A percentile compares a stretch with the other conserved stretches of the same genome.
phyloP scores from a whole-genome alignment of 2,888 invertebrate species.

The Gandaritis pyraliata region DNA sequence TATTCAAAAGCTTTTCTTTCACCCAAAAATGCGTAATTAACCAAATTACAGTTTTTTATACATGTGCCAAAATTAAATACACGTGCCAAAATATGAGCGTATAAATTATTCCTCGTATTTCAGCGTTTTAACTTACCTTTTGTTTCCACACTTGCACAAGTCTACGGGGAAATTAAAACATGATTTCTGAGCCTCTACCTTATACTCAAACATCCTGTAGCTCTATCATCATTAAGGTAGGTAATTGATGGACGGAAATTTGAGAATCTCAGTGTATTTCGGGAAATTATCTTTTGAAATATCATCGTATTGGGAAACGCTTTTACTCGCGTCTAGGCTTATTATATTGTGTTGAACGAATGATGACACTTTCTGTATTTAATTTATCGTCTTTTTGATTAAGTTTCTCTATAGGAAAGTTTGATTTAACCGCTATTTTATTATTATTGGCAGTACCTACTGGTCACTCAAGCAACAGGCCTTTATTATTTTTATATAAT shows the following conservation, averaged over 20 bases:
- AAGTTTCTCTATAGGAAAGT: conserved; percentile 1
- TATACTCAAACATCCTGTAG: conserved; percentile 37
- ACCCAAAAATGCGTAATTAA: no score
- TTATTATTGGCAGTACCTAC: no score
- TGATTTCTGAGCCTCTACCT: conserved; percentile 33
- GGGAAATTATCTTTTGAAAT: conserved; percentile 32
- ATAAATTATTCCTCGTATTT: neutral
- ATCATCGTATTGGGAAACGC: conserved; percentile 25
- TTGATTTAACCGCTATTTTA: neutral
- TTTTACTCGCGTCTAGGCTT: conserved; percentile 28
- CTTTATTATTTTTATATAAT: no score
- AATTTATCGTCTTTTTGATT: neutral
- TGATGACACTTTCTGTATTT: conserved; percentile 14
- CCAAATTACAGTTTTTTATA: no score
- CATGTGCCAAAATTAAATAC: no score
- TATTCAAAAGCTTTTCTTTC: no score
- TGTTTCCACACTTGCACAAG: conserved; percentile 9
- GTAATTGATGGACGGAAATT: conserved; percentile 43
- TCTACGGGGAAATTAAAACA: conserved; percentile 38
- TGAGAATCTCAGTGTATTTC: conserved; percentile 32
- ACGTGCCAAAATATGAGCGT: neutral
- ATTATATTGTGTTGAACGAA: conserved; percentile 42
- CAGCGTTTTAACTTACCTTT: conserved; percentile 1
- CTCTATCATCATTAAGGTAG: conserved; percentile 43
- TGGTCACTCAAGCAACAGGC: no score